These are phyloP conservation scores for Neelides folsomi DNA, from an alignment of 2,888 invertebrate species.

Conservation along the genomic window DNA sequence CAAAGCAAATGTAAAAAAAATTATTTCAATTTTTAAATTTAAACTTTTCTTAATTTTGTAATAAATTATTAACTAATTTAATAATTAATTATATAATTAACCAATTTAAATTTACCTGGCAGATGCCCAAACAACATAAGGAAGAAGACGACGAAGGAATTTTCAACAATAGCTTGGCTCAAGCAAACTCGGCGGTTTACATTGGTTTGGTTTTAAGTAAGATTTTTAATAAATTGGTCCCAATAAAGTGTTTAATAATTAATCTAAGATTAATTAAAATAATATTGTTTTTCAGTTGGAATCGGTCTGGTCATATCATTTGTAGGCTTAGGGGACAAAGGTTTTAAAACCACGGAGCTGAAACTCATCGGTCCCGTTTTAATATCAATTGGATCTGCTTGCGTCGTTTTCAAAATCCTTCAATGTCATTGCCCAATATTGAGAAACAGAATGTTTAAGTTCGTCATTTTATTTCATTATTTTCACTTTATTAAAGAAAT, in stretches of 20 bases:
- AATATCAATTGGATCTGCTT: conserved; percentile 23
- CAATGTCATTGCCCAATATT: conserved; percentile 28
- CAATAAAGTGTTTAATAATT: no score
- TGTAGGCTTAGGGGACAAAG: conserved; percentile 32
- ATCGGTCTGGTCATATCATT: conserved; percentile 31
- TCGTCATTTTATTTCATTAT: no score
- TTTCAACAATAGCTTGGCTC: conserved; percentile 15
- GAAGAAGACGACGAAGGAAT: conserved; percentile 19
- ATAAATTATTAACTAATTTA: no score
- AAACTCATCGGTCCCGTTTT: conserved; percentile 30
- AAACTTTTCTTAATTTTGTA: no score
- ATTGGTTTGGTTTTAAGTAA: conserved; percentile 31
- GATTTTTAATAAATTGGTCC: no score
- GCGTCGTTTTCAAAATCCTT: conserved; percentile 28
- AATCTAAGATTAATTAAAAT: neutral
- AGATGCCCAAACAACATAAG: neutral
- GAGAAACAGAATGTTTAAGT: neutral
- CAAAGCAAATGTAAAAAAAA: no score
- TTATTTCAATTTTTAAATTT: no score
- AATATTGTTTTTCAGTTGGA: conserved; percentile 17
- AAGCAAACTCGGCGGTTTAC: conserved; percentile 28
- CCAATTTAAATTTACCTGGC: no score
- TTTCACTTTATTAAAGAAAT: no score
- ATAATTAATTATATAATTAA: no score
- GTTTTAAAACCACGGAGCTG: conserved; percentile 32